Conservation (phyloP, 64 coral and sea anemone genomes). For the Platygyra sinensis region DNA sequence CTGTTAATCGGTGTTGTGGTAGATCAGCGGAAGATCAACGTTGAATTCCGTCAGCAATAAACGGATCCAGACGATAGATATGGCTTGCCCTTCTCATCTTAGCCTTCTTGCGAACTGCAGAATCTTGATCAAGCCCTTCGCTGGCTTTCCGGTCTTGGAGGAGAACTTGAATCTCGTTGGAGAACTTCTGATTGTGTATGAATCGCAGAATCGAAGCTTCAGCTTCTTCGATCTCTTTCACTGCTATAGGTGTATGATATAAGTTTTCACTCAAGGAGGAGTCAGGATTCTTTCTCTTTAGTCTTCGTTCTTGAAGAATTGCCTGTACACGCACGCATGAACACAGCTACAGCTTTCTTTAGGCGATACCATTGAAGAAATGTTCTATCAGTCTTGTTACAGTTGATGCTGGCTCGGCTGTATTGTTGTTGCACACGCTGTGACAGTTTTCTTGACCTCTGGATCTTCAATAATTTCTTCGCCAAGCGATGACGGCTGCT, state of each 20-base stretch:
- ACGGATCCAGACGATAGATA: too few species aligned
- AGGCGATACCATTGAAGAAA: slow-evolving; percentile 39
- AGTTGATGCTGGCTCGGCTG: not conserved
- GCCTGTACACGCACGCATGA: slow-evolving; percentile 6
- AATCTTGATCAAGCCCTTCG: too few species aligned
- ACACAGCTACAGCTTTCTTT: slow-evolving; percentile 26
- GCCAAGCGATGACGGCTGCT: too few species aligned
- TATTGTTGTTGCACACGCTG: not conserved
- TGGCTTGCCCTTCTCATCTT: too few species aligned
- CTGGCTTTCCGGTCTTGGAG: too few species aligned
- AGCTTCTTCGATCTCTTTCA: too few species aligned
- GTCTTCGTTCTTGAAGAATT: not conserved
- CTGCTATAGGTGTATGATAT: too few species aligned
- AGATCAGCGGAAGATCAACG: slow-evolving; percentile 43
- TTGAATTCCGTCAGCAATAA: not conserved
- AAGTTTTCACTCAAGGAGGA: not conserved
- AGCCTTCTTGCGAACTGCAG: too few species aligned
- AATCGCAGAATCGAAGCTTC: too few species aligned
- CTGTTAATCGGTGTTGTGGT: not conserved
- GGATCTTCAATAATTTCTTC: not conserved
- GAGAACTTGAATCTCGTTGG: too few species aligned
- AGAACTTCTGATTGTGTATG: too few species aligned
- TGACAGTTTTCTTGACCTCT: slow-evolving; percentile 9
- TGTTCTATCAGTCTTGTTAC: not conserved
- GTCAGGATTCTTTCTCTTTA: slow-evolving; percentile 1